These are phyloP conservation scores for Hippopotamyrus pictus DNA, from an alignment of 2,797 vertebrate genomes.

Conservation along the genomic window DNA sequence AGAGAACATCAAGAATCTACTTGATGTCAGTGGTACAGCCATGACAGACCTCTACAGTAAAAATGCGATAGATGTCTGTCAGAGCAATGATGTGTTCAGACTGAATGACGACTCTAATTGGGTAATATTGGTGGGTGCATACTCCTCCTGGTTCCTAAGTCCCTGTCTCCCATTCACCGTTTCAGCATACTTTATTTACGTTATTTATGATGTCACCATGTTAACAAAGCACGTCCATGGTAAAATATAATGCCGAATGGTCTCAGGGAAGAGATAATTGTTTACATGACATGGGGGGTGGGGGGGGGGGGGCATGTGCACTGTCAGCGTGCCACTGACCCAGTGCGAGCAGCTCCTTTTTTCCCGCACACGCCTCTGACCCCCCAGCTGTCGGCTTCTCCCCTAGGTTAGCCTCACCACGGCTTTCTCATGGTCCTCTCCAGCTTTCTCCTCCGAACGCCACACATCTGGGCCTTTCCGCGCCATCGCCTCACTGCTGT, in stretches of 20 bases:
- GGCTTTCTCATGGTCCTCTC: conserved; percentile 39
- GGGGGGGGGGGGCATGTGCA: not conserved
- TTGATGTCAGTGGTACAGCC: not conserved
- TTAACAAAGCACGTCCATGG: not conserved
- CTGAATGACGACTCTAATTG: conserved; percentile 31
- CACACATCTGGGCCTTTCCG: conserved; percentile 28
- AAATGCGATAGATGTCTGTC: conserved; percentile 24
- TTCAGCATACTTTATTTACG: not conserved
- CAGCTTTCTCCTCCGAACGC: conserved; percentile 23
- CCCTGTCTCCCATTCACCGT: not conserved
- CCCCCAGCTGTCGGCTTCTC: not conserved
- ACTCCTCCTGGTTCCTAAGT: not conserved
- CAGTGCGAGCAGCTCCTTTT: not conserved
- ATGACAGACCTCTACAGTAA: conserved; percentile 22
- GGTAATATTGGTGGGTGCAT: conserved; percentile 8
- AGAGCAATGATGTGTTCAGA: conserved; percentile 34
- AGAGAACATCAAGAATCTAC: not conserved
- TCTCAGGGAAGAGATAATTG: not conserved
- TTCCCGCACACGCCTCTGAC: not conserved
- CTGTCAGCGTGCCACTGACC: not conserved
- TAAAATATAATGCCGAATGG: not conserved
- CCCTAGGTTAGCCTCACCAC: conserved; percentile 50
- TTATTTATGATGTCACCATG: not conserved
- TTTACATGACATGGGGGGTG: not conserved
- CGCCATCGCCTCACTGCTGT: conserved; percentile 30